phyloP scores from a whole-genome alignment of 2,797 vertebrate species.

The Pseudomugil tenellus region DNA sequence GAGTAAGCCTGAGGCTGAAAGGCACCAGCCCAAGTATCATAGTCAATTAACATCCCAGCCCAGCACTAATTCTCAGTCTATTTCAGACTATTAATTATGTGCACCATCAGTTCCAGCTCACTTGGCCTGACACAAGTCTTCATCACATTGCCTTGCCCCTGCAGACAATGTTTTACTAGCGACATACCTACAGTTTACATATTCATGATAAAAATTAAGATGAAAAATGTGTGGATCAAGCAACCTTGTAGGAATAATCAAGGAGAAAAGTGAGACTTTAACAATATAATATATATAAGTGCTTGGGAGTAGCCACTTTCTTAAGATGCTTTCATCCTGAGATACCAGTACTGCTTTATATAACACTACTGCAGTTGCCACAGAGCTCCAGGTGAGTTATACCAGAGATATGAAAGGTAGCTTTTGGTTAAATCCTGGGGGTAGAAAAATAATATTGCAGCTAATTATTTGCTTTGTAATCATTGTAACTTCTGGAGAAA shows the following conservation, averaged over 20 bases:
- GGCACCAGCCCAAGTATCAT: slow-evolving; percentile 82
- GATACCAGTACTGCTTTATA: background rate
- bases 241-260: slow-evolving; percentile 26
- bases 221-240: slow-evolving; percentile 46
- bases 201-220: slow-evolving; percentile 61
- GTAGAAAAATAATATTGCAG: slow-evolving; percentile 20
- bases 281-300: slow-evolving; percentile 12
- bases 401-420: slow-evolving; percentile 28
- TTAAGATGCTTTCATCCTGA: slow-evolving; percentile 20
- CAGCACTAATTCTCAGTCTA: slow-evolving; percentile 82
- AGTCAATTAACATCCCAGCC: slow-evolving; percentile 83
- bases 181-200: slow-evolving; percentile 63
- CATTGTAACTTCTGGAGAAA: slow-evolving; percentile 35
- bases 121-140: slow-evolving; percentile 79
- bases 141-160: slow-evolving; percentile 66
- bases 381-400: slow-evolving; percentile 6
- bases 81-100: slow-evolving; percentile 85
- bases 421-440: slow-evolving; percentile 40
- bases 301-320: slow-evolving; percentile 20
- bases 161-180: slow-evolving; percentile 67
- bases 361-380: slow-evolving; percentile 6
- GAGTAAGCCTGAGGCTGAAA: slow-evolving; percentile 72
- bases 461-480: slow-evolving; percentile 52
- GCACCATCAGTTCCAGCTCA: slow-evolving; percentile 82
- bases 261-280: slow-evolving; percentile 34